These are phyloP conservation scores for Theropithecus gelada DNA, from an alignment of 2,113 vertebrate species.

Conservation along the genomic window DNA sequence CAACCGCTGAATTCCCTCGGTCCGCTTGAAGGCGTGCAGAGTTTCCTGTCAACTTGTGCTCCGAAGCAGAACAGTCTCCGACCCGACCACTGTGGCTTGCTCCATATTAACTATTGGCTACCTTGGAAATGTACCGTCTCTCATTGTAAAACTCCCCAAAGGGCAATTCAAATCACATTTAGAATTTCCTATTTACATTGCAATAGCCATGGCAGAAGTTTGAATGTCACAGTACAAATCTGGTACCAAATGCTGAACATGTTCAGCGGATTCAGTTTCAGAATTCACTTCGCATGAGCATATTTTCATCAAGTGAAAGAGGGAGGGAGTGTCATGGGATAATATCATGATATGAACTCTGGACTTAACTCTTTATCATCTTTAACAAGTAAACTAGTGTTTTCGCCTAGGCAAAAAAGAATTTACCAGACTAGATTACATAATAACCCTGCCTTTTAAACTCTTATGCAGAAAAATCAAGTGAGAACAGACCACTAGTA, in stretches of 20 bases:
- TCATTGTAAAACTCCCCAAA: constrained; percentile 68
- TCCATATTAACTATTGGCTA: constrained; percentile 32
- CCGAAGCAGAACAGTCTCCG: constrained; percentile 27
- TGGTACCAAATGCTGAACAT: constrained; percentile 60
- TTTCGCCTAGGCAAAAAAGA: background rate
- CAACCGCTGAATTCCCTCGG: constrained; percentile 44
- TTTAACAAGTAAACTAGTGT: constrained; percentile 8
- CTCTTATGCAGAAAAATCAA: background rate
- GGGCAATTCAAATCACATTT: constrained; percentile 70
- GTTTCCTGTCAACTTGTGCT: constrained; percentile 64
- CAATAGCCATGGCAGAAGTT: constrained; percentile 68
- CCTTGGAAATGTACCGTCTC: constrained; percentile 68
- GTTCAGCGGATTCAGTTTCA: constrained; percentile 57
- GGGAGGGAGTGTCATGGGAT: background rate
- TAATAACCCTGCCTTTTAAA: background rate
- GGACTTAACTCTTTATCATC: constrained; percentile 62
- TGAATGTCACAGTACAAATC: constrained; percentile 72
- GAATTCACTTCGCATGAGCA: constrained; percentile 58
- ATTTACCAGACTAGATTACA: background rate
- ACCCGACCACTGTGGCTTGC: constrained; percentile 55
- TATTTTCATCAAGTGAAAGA: constrained; percentile 55
- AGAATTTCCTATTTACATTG: constrained; percentile 80
- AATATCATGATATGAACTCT: constrained; percentile 37
- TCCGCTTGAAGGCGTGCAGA: constrained; percentile 52
- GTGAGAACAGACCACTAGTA: background rate